phyloP scores from a whole-genome alignment of 2,113 vertebrate genomes.

The Rana temporaria region DNA sequence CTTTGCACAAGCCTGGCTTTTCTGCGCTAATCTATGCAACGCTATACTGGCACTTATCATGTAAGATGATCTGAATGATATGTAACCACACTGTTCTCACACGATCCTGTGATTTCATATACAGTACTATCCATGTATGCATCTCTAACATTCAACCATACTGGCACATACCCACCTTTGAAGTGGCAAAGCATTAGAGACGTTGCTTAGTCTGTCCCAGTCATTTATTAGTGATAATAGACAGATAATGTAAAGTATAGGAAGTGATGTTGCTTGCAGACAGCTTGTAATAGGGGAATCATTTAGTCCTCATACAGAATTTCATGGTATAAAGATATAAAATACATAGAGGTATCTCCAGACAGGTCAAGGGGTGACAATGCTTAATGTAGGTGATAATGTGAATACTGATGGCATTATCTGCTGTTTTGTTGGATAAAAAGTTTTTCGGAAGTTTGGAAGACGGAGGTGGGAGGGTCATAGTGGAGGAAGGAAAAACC shows the following conservation, averaged over 20 bases:
- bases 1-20: not conserved
- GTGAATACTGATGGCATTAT: no score
- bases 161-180: not conserved
- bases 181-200: conserved; percentile 4
- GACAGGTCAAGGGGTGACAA: no score
- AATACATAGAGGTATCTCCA: not conserved
- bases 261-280: not conserved
- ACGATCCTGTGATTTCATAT: not conserved
- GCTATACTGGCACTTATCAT: not conserved
- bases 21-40: not conserved
- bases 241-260: not conserved
- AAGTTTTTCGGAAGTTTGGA: no score
- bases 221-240: not conserved
- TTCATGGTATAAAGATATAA: no score
- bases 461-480: no score
- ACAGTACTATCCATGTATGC: not conserved
- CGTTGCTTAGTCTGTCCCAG: not conserved
- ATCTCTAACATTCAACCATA: not conserved
- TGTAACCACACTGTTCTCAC: not conserved
- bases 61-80: not conserved
- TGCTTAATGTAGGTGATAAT: no score
- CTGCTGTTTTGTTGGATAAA: no score
- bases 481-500: no score
- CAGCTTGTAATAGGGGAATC: not conserved
- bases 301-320: no score